Base-by-base conservation (phyloP, 2,888 invertebrate species). In the Pseudanteris insignis region DNA sequence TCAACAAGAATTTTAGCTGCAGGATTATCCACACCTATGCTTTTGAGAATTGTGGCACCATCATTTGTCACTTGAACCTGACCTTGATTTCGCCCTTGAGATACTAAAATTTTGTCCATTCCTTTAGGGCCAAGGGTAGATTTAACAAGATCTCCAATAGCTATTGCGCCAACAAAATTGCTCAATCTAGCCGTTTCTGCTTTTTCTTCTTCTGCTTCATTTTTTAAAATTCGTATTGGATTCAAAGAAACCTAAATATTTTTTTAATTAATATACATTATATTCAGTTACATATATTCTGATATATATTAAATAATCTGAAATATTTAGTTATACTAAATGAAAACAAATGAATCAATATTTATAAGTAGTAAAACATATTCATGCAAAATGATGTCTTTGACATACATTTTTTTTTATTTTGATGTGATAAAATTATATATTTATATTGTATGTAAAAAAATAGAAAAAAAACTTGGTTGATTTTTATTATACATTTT, bases 1-100 rank as follows among this genome's bases (percentile, higher is more conserved):
- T 99, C 96, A n/a, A 99, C 96, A 38, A 99, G 84, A 73, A 99
- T 94, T 83, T 99, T 99, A 0, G 98, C 98, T 18, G 99, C 98
- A 12, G 99, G 97, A 81, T 99, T 99, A 78, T 99, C 98, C 10
- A 99, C 93, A 46, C 98, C 98, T 51, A 99, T 88, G 0, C 94
- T 88, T 80, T 96, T 94, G 46, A 99, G 83, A 76, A 99, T 99
- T 4, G 99, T 99, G 8, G 99, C 99, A 54, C 99, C 99, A 83
- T 99, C 99, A 81, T 99, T 99, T 43, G 99, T 99, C 2, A 99
- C 95, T 82, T 96, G 92, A 51, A 99, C 93, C 73, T 86, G 85
- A 24, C 92, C 92, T 40, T 89, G 86, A 74, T 87, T 90, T 58
- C 93, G 86, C 1, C 94, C 94, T 68, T 85, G 84, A 1, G 92